A percentile compares a stretch with the other conserved stretches of the same genome.
phyloP scores from a whole-genome alignment of 35 echinoderm and acorn worm species.

The Antedon bifida region DNA sequence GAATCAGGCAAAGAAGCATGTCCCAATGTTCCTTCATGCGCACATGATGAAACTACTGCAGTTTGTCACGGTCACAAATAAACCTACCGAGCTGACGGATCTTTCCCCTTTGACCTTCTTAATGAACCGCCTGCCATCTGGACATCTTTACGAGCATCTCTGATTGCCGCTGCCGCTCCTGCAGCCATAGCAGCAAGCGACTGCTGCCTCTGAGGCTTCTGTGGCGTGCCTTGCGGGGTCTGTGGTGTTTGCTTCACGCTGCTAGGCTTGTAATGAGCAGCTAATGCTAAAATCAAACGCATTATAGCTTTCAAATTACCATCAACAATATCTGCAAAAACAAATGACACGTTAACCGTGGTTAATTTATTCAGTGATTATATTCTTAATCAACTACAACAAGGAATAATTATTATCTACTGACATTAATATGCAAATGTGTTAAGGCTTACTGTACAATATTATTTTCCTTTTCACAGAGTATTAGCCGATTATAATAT shows the following conservation, averaged over 20 bases:
- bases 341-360: not conserved
- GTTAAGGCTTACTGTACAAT: no score
- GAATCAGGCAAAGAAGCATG: no score
- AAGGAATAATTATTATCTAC: not conserved
- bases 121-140: conserved; percentile 59
- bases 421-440: no score
- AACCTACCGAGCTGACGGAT: not conserved
- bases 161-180: conserved; percentile 67
- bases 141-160: conserved; percentile 75
- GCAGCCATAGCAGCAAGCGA: conserved; percentile 87
- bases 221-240: not conserved
- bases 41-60: no score
- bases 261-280: conserved; percentile 95
- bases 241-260: conserved; percentile 84
- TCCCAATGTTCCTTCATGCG: no score
- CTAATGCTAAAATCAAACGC: conserved; percentile 83
- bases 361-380: not conserved
- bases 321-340: conserved; percentile 73
- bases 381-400: not conserved
- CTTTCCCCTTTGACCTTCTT: conserved; percentile 1
- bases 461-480: no score
- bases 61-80: not conserved
- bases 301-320: conserved; percentile 94
- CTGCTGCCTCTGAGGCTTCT: conserved; percentile 36
- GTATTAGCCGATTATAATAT: no score